phyloP scores from a whole-genome alignment of 2,888 invertebrate genomes.

The Agrotis puta region DNA sequence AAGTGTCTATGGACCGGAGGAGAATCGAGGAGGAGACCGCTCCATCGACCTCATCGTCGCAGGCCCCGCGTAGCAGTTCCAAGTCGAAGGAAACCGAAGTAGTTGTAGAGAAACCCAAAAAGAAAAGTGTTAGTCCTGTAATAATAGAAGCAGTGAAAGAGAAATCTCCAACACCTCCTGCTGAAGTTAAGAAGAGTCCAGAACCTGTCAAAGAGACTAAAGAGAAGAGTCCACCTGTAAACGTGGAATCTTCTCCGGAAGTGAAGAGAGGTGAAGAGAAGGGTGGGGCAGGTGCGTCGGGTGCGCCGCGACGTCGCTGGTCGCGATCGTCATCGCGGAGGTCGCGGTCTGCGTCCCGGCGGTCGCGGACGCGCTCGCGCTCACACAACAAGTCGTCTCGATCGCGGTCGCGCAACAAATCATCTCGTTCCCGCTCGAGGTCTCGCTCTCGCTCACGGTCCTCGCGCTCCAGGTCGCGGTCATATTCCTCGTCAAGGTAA shows the following conservation, averaged over 20 bases:
- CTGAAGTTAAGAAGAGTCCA: slow-evolving; percentile 44
- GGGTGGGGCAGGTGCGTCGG: slow-evolving; percentile 51
- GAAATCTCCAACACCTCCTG: slow-evolving; percentile 59
- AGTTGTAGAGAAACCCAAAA: slow-evolving; percentile 48
- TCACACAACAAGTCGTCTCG: slow-evolving; percentile 77
- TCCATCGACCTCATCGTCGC: slow-evolving; percentile 77
- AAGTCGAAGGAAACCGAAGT: slow-evolving; percentile 43
- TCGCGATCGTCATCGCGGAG: slow-evolving; percentile 80
- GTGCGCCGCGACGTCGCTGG: slow-evolving; percentile 74
- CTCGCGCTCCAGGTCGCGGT: slow-evolving; percentile 83
- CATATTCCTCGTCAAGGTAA: slow-evolving; percentile 89
- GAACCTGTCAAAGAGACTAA: slow-evolving; percentile 50
- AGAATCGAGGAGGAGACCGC: slow-evolving; percentile 73
- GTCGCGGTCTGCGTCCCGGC: slow-evolving; percentile 73
- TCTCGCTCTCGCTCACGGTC: slow-evolving; percentile 76
- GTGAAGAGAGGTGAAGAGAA: slow-evolving; percentile 71
- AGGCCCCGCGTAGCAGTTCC: slow-evolving; percentile 38
- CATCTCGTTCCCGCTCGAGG: slow-evolving; percentile 72
- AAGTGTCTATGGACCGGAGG: slow-evolving; percentile 87
- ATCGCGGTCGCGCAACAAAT: slow-evolving; percentile 67
- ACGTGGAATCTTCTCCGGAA: slow-evolving; percentile 74
- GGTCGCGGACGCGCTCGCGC: slow-evolving; percentile 70
- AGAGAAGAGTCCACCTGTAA: slow-evolving; percentile 70
- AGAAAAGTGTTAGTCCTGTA: slow-evolving; percentile 45
- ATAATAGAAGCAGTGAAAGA: slow-evolving; percentile 62